phyloP scores from a whole-genome alignment of 2,113 vertebrate genomes.

The Myrmophylax atrothorax region DNA sequence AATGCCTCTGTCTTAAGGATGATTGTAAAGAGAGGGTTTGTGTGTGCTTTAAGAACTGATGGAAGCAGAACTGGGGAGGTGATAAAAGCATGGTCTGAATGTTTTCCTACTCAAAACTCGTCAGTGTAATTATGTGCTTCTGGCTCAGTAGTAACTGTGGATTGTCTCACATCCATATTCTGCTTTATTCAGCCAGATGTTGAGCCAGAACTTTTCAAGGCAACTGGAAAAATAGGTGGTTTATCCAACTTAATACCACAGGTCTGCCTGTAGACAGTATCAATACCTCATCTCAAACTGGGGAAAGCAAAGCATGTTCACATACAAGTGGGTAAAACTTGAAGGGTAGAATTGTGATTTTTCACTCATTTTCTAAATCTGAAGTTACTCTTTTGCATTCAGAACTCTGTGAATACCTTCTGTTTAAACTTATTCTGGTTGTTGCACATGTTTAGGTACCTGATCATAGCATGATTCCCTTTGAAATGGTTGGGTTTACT shows the following conservation, averaged over 20 bases:
- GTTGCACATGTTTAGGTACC: not conserved
- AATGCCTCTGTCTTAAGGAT: not conserved
- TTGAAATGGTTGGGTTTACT: not conserved
- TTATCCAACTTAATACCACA: fast-evolving
- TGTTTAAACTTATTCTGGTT: not conserved
- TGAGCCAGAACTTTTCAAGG: not conserved
- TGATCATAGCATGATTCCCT: not conserved
- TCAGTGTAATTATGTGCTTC: not conserved
- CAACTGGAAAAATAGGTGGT: not conserved
- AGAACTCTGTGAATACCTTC: not conserved
- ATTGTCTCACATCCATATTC: not conserved
- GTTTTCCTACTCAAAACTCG: not conserved
- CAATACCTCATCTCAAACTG: not conserved
- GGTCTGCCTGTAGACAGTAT: not conserved
- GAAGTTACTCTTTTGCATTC: not conserved
- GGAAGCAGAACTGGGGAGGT: not conserved
- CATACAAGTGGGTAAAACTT: not conserved
- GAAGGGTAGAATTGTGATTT: not conserved
- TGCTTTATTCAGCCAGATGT: not conserved
- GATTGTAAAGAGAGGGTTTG: not conserved
- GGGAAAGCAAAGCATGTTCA: not conserved
- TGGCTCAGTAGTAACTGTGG: not conserved
- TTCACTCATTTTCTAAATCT: not conserved
- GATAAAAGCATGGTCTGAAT: not conserved
- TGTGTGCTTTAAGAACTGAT: not conserved